phyloP scores from a whole-genome alignment of 2,888 invertebrate species.

The Nemoura dubitans region DNA sequence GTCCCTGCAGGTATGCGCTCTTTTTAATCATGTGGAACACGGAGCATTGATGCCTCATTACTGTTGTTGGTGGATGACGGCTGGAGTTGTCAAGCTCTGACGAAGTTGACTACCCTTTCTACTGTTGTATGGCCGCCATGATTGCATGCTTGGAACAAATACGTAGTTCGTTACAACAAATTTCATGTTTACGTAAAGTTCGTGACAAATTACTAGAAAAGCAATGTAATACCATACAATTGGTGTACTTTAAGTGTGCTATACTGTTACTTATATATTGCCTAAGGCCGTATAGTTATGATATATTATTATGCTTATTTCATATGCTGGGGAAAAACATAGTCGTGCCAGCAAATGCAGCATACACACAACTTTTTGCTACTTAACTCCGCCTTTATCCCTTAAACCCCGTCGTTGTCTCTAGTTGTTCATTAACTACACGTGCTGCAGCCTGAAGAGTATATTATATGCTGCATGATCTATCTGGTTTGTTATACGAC shows the following conservation, averaged over 20 bases:
- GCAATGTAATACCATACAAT: not conserved
- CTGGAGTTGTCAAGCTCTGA: too few species aligned
- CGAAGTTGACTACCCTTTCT: too few species aligned
- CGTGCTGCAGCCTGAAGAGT: too few species aligned
- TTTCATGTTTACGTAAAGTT: not conserved
- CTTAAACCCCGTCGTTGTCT: not conserved
- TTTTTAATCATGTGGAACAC: not conserved
- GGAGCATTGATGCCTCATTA: not conserved
- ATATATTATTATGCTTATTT: not conserved
- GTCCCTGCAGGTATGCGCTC: constrained; percentile 53
- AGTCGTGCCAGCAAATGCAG: not conserved
- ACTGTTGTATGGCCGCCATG: not conserved
- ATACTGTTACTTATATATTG: not conserved
- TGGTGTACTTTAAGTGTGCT: not conserved
- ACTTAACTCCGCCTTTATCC: not conserved
- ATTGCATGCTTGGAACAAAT: not conserved
- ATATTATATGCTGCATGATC: not conserved
- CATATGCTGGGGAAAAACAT: not conserved
- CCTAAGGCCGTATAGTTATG: not conserved
- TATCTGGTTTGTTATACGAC: not conserved
- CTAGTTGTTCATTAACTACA: too few species aligned
- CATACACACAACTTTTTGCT: not conserved
- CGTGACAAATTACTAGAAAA: not conserved
- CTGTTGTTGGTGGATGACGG: too few species aligned
- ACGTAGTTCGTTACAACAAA: not conserved